phyloP scores from a whole-genome alignment of 2,113 vertebrate genomes.

The Chrysemys picta region DNA sequence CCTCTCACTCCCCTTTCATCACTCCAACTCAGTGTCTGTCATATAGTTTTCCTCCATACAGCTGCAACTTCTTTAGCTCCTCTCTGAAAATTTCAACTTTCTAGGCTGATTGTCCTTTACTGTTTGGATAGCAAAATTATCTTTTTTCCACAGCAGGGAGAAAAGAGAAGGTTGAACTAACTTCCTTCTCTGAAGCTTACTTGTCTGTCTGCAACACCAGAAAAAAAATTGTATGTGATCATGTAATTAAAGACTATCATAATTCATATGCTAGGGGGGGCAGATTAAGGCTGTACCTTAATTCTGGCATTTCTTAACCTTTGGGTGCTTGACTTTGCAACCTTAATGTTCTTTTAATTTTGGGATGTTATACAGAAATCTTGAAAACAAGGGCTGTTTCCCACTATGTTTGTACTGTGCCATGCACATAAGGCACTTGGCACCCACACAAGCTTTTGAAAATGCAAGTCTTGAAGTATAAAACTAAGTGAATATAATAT shows the following conservation, averaged over 20 bases:
- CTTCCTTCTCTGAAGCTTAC: no score
- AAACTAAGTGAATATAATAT: background rate
- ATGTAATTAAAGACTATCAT: no score
- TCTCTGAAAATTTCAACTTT: background rate
- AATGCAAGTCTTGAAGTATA: background rate
- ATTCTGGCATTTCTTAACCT: background rate
- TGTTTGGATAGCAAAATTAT: background rate
- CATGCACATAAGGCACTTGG: background rate
- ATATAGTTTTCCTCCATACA: background rate
- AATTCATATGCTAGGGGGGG: background rate
- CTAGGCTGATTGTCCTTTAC: background rate
- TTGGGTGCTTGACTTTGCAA: background rate
- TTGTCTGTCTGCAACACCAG: background rate
- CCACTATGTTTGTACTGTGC: no score
- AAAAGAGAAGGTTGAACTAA: no score
- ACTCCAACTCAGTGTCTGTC: background rate
- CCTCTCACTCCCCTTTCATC: background rate
- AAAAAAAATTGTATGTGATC: background rate
- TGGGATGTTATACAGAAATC: background rate
- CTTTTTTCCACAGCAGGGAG: background rate
- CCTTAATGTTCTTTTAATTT: background rate
- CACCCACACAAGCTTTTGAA: background rate
- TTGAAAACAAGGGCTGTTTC: background rate
- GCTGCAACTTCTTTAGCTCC: background rate
- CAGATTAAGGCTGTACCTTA: background rate